Evolutionary conservation across 2,888 invertebrate genomes (phyloP).

Genomic region (Tetranychus truncatus): DNA sequence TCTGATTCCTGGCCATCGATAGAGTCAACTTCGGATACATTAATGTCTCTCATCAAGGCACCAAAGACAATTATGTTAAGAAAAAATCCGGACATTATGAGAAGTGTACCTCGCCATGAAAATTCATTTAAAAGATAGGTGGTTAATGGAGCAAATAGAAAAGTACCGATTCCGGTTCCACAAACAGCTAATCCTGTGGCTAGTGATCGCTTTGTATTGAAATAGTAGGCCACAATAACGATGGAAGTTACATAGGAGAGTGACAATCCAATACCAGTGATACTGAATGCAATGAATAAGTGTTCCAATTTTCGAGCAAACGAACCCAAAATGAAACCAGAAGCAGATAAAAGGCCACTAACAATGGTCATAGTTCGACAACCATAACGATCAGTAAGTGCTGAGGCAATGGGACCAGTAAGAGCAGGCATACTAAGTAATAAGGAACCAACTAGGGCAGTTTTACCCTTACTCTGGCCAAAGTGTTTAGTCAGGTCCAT

Average conservation of each 20-base stretch:
- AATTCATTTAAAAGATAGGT: slow-evolving; percentile 49
- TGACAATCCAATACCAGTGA: slow-evolving; percentile 65
- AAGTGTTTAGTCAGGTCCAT: slow-evolving; percentile 68
- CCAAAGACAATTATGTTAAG: slow-evolving; percentile 64
- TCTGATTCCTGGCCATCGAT: not conserved
- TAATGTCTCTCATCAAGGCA: slow-evolving; percentile 61
- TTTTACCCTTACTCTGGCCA: slow-evolving; percentile 61
- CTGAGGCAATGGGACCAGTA: slow-evolving; percentile 65
- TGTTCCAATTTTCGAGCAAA: slow-evolving; percentile 52
- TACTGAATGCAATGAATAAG: slow-evolving; percentile 60
- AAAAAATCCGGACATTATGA: slow-evolving; percentile 61
- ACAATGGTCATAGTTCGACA: slow-evolving; percentile 58
- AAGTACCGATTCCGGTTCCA: slow-evolving; percentile 57
- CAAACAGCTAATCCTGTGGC: slow-evolving; percentile 71
- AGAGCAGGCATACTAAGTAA: slow-evolving; percentile 78
- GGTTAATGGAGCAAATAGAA: slow-evolving; percentile 62
- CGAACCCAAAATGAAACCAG: slow-evolving; percentile 58
- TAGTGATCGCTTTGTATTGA: slow-evolving; percentile 60
- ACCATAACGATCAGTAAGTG: slow-evolving; percentile 62
- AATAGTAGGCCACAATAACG: slow-evolving; percentile 73
- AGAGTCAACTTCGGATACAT: slow-evolving; percentile 30
- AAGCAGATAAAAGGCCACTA: slow-evolving; percentile 47
- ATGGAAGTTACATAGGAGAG: slow-evolving; percentile 72
- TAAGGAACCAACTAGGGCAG: slow-evolving; percentile 62
- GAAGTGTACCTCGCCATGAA: slow-evolving; percentile 62